These are phyloP conservation scores for Stercorarius parasiticus DNA, from an alignment of 2,113 vertebrate genomes.

Conservation along the genomic window DNA sequence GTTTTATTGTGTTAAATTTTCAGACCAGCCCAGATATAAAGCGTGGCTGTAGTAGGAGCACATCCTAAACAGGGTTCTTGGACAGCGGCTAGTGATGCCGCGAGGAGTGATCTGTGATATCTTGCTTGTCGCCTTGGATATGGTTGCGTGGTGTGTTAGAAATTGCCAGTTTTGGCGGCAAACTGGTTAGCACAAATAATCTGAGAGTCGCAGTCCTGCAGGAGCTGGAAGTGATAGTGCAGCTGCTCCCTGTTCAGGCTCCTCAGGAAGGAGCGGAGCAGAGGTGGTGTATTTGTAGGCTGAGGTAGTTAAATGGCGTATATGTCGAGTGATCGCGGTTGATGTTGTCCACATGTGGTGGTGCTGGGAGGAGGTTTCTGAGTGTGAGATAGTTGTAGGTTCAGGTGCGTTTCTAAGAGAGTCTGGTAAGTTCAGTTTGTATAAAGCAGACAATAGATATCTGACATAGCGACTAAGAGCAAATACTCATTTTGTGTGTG, in stretches of 20 bases:
- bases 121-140: not conserved
- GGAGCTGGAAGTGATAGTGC: not conserved
- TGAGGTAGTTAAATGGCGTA: fast-evolving
- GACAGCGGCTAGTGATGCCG: not conserved
- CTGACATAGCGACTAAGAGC: not conserved
- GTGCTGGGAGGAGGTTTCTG: not conserved
- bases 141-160: fast-evolving
- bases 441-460: not conserved
- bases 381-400: not conserved
- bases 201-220: not conserved
- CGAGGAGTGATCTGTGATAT: not conserved
- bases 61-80: not conserved
- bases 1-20: not conserved
- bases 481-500: not conserved
- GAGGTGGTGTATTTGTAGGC: not conserved
- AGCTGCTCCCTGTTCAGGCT: not conserved
- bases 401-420: not conserved
- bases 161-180: not conserved
- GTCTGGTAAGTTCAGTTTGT: fast-evolving
- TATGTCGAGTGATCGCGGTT: not conserved
- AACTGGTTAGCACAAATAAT: not conserved
- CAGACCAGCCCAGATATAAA: not conserved
- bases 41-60: not conserved
- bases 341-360: not conserved
- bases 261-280: not conserved